Conservation (phyloP, 2,797 vertebrate genomes). For the Syndactyla subalaris region DNA sequence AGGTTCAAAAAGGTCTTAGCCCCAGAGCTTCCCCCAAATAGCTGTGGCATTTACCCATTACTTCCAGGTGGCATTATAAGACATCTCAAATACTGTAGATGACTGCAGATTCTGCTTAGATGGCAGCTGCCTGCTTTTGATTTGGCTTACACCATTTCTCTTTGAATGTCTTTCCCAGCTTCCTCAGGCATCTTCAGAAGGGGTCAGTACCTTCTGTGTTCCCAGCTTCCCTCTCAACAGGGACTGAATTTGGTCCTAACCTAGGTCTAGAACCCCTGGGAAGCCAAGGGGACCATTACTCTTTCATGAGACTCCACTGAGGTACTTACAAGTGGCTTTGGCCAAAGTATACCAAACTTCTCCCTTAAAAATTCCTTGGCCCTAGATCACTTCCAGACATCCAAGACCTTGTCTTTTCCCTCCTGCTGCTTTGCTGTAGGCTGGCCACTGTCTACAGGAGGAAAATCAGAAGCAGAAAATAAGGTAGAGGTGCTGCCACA, state of each 20-base stretch:
- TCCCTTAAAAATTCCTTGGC: not conserved
- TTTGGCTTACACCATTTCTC: not conserved
- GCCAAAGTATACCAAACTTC: not conserved
- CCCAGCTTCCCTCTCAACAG: not conserved
- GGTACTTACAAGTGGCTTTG: accelerated
- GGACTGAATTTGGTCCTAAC: not conserved
- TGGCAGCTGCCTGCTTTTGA: not conserved
- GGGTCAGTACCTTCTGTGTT: not conserved
- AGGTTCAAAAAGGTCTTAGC: not conserved
- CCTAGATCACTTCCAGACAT: not conserved
- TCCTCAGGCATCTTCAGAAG: not conserved
- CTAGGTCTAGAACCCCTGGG: not conserved
- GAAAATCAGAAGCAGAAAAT: not conserved
- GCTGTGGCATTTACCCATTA: not conserved
- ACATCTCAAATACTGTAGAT: not conserved
- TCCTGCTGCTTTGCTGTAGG: not conserved
- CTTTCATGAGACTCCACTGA: not conserved
- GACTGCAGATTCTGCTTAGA: not conserved
- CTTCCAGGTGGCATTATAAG: not conserved
- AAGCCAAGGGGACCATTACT: not conserved
- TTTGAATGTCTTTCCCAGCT: not conserved
- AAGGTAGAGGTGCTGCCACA: accelerated
- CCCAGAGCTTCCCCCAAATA: not conserved
- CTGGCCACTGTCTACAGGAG: not conserved
- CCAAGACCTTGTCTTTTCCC: not conserved